Conservation (phyloP, 2,888 invertebrate genomes). For the Unio pictorum region DNA sequence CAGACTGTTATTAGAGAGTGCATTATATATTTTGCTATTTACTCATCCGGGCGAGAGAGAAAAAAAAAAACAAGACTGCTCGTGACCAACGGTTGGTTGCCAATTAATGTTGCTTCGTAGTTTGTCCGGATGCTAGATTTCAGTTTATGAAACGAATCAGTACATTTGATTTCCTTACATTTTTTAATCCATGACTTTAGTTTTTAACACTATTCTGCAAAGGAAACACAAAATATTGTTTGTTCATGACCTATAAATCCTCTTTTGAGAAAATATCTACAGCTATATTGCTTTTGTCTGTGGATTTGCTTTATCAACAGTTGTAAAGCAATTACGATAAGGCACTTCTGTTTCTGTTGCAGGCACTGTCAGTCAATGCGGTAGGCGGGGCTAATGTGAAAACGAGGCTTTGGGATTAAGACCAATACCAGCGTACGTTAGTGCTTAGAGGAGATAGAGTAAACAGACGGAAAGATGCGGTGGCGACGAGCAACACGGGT, state of each 20-base stretch:
- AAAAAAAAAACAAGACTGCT: no score
- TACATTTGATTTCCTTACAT: background rate
- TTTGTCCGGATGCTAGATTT: no score
- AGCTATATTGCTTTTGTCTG: background rate
- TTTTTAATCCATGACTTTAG: constrained; percentile 2
- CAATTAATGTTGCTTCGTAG: no score
- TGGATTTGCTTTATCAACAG: background rate
- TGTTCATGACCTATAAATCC: background rate
- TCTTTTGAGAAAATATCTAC: background rate
- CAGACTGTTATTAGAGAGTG: no score
- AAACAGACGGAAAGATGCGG: constrained; percentile 57
- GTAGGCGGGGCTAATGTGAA: constrained; percentile 51
- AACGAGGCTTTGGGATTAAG: constrained; percentile 54
- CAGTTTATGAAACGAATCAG: constrained; percentile 5
- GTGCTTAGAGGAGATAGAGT: constrained; percentile 31
- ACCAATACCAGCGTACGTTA: constrained; percentile 33
- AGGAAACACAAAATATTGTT: constrained; percentile 1
- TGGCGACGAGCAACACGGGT: constrained; percentile 49
- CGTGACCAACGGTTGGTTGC: no score
- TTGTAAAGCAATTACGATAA: constrained; percentile 27
- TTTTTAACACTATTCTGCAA: constrained; percentile 1
- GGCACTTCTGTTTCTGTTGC: constrained; percentile 32
- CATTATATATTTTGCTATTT: no score
- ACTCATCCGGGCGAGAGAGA: no score
- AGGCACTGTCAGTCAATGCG: constrained; percentile 52